phyloP scores from a whole-genome alignment of 1,140 invertebrate genomes.

The Drosophila simulans region DNA sequence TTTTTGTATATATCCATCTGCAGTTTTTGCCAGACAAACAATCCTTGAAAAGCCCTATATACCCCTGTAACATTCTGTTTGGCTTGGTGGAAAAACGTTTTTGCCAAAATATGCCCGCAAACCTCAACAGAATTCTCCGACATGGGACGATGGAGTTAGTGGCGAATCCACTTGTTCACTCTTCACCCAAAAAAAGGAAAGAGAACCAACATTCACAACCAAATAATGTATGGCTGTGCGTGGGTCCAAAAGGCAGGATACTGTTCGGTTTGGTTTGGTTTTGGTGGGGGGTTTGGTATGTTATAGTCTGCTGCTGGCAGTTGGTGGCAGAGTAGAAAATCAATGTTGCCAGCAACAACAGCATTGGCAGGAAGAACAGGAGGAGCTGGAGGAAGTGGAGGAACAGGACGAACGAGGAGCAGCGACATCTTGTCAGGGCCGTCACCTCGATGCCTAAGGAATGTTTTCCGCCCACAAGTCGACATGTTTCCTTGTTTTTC shows the following conservation, averaged over 20 bases:
- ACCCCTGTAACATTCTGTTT: constrained; percentile 16
- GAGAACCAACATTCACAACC: constrained; percentile 51
- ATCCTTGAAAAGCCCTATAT: constrained; percentile 17
- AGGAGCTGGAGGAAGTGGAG: constrained; percentile 1
- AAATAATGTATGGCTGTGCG: constrained; percentile 62
- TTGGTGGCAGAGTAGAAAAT: constrained; percentile 70
- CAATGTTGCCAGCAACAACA: constrained; percentile 67
- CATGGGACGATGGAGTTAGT: constrained; percentile 10
- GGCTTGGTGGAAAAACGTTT: constrained; percentile 65
- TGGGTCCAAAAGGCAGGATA: constrained; percentile 9
- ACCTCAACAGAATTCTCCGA: constrained; percentile 75
- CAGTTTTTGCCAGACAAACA: neutral
- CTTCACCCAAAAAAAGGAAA: constrained; percentile 12
- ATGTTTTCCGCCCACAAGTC: constrained; percentile 47
- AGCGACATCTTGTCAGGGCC: constrained; percentile 59
- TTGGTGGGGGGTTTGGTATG: neutral
- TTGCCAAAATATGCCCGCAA: constrained; percentile 78
- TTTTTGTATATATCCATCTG: too few relatives aligned
- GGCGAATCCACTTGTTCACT: constrained; percentile 55
- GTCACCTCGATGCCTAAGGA: constrained; percentile 66
- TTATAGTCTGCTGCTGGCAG: constrained; percentile 57
- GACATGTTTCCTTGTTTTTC: constrained; percentile 34
- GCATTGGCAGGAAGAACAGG: constrained; percentile 25
- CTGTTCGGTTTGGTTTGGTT: constrained; percentile 9
- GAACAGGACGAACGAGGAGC: constrained; percentile 13